Percentiles rank a stretch among this genome's conserved stretches.
Evolutionary conservation across 2,888 invertebrate species (phyloP).

Genomic region (Tupiocoris notatus): DNA sequence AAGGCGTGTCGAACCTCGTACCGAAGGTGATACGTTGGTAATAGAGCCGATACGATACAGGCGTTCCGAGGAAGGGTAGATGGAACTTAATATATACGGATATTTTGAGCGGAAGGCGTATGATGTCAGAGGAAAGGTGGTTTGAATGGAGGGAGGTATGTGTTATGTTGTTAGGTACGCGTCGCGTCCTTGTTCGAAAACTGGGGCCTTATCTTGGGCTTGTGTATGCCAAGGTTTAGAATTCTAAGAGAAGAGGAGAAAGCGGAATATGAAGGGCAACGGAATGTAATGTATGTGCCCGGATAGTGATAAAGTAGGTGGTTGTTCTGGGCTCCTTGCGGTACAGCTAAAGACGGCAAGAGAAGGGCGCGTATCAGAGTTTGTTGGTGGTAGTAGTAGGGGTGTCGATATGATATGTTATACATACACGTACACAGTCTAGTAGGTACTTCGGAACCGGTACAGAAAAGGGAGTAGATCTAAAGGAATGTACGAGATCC

Average conservation of each 20-base stretch:
- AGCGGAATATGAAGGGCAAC: background rate
- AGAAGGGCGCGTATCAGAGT: background rate
- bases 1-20: background rate
- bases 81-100: background rate
- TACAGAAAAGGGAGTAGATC: background rate
- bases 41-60: background rate
- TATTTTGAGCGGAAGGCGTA: background rate
- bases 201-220: background rate
- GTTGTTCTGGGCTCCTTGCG: background rate
- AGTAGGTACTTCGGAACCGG: background rate
- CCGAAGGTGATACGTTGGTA: background rate
- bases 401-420: background rate
- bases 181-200: background rate
- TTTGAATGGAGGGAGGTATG: background rate
- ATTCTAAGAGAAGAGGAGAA: background rate
- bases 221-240: background rate
- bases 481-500: background rate
- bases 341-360: background rate
- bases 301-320: constrained; percentile 30
- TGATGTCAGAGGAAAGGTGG: background rate
- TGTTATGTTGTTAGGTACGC: background rate
- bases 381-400: background rate
- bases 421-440: background rate
- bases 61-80: background rate
- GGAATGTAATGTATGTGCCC: constrained; percentile 24